Conservation (phyloP, 2,113 vertebrate species). For the Sorex fumeus region DNA sequence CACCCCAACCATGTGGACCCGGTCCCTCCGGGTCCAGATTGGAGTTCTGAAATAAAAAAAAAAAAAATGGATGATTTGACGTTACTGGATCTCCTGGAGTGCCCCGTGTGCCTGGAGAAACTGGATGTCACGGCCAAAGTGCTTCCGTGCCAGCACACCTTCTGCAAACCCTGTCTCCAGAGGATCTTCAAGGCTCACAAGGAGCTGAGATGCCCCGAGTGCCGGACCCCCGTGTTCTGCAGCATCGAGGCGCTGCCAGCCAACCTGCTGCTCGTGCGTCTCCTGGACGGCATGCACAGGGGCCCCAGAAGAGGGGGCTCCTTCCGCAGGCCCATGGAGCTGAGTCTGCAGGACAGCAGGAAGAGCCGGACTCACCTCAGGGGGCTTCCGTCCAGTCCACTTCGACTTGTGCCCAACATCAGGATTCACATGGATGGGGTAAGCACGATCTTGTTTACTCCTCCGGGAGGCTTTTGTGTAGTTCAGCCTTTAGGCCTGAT, state of each 20-base stretch:
- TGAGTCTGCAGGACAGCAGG: slow-evolving; percentile 85
- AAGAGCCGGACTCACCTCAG: slow-evolving; percentile 84
- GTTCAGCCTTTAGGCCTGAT: neutral
- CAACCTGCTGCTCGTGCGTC: slow-evolving; percentile 93
- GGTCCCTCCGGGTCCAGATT: neutral
- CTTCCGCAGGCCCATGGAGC: slow-evolving; percentile 80
- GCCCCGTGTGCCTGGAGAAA: slow-evolving; percentile 94
- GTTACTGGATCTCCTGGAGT: slow-evolving; percentile 93
- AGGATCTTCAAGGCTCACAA: slow-evolving; percentile 90
- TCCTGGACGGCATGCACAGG: slow-evolving; percentile 91
- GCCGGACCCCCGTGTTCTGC: slow-evolving; percentile 90
- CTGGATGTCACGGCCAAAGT: slow-evolving; percentile 94
- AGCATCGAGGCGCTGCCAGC: slow-evolving; percentile 94
- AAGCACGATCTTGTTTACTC: slow-evolving; percentile 82
- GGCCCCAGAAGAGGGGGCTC: slow-evolving; percentile 84
- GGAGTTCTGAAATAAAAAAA: slow-evolving; percentile 83
- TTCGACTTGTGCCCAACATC: slow-evolving; percentile 86
- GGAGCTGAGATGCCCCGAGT: slow-evolving; percentile 95
- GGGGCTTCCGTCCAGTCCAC: slow-evolving; percentile 85
- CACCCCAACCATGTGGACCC: slow-evolving; percentile 52
- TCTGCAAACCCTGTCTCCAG: slow-evolving; percentile 95
- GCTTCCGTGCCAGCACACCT: slow-evolving; percentile 98
- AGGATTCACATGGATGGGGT: slow-evolving; percentile 90
- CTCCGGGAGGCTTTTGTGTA: neutral
- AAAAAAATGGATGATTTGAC: slow-evolving; percentile 93